Evolutionary conservation across 2,888 invertebrate genomes (phyloP).

Genomic region (Lasioglossum vierecki): DNA sequence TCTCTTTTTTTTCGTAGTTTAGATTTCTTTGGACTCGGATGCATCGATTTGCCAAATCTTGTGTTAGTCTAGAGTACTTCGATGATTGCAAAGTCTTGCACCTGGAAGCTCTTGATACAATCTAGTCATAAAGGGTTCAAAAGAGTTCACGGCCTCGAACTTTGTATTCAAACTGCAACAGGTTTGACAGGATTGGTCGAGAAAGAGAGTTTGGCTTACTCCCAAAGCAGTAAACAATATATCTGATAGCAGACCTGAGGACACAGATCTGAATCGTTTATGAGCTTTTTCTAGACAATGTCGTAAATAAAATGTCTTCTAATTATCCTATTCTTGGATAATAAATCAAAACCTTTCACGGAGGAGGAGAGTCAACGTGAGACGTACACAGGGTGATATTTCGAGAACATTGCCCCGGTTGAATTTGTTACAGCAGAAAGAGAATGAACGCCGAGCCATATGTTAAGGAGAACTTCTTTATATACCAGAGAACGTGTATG

Average conservation of each 20-base stretch:
- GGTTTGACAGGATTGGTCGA: slow-evolving; percentile 7
- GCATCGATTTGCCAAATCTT: background rate
- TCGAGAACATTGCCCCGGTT: background rate
- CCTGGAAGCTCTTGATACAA: slow-evolving; percentile 45
- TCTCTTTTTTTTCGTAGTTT: background rate
- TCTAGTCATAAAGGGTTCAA: slow-evolving; percentile 52
- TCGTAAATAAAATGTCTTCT: slow-evolving; percentile 8
- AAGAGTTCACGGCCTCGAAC: slow-evolving; percentile 18
- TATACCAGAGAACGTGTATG: slow-evolving; percentile 17
- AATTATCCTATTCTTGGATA: background rate
- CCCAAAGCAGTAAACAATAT: background rate
- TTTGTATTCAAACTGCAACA: slow-evolving; percentile 7
- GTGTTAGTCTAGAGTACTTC: slow-evolving; percentile 1
- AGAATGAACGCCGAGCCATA: slow-evolving; percentile 51
- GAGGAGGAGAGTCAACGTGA: background rate
- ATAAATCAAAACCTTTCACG: slow-evolving; percentile 30
- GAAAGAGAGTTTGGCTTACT: background rate
- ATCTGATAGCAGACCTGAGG: background rate
- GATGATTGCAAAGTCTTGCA: slow-evolving; percentile 8
- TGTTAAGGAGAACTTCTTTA: slow-evolving; percentile 13
- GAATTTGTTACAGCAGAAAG: background rate
- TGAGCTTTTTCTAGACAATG: slow-evolving; percentile 31
- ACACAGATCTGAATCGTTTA: slow-evolving; percentile 16
- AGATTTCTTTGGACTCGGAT: background rate
- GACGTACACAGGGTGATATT: slow-evolving; percentile 12